Base-by-base conservation (phyloP, 2,888 invertebrate genomes). In the Vandiemenella viatica region DNA sequence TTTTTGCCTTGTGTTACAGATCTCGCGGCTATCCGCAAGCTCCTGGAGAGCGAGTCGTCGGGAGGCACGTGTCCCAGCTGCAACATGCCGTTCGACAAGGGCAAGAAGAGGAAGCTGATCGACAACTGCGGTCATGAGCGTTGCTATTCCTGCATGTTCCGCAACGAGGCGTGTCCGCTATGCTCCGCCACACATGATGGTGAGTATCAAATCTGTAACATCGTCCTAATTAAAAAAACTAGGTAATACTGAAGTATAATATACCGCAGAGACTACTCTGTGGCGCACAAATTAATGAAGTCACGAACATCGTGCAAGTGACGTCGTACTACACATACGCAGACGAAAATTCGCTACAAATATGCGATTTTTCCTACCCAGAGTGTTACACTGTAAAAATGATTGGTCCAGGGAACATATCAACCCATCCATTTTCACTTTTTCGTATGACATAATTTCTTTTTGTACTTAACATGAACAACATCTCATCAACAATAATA, bases 51-150 rank as follows among this genome's bases (percentile, higher is more conserved):
- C 61, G 84, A 85, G 66, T 67, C 67, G 50, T 66, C 66, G 49
- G 75, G 79, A 50, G 78, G 77, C 50, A 76, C 75, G 55, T 74
- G 76, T 45, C 87, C 87, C 56, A 84, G 85, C 67, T 88, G 88
- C 73, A 83, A 82, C 68, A 87, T 90, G 81, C 90, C 91, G 59
- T 93, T 91, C 72, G 92, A 93, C 71, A 90, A 91, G 71, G 92
- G 92, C 68, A 93, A 92, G 71, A 91, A 92, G 71, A 80, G 93
- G 68, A 84, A 88, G 66, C 75, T 95, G 63, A 91, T 92, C 65
- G 93, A 95, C 73, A 83, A 88, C 53, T 95, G 93, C 69, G 92
- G 93, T 58, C 93, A 95, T 75, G 92, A 92, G 66, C 74, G 91
- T 55, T 93, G 93, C 69, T 92, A 92, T 74, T 83, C 89, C 58